These are phyloP conservation scores for Myrmecophaga tridactyla DNA, from an alignment of 2,113 vertebrate genomes.

Conservation along the genomic window DNA sequence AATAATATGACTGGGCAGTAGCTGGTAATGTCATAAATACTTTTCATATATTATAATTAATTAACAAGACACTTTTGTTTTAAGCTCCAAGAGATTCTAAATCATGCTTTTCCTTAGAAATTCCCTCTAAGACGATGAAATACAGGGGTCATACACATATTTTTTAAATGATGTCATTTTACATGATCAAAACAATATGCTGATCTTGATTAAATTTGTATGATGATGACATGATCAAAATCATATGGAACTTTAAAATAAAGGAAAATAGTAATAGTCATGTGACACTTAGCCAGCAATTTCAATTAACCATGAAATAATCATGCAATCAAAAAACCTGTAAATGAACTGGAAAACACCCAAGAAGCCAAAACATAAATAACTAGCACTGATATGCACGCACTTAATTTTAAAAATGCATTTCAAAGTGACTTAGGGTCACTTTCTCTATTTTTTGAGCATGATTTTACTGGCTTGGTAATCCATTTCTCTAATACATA, in stretches of 20 bases:
- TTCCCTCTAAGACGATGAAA: background rate
- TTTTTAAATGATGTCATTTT: background rate
- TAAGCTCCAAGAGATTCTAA: background rate
- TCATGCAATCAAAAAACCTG: background rate
- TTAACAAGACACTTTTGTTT: background rate
- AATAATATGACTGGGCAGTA: background rate
- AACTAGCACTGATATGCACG: background rate
- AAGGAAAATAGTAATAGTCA: background rate
- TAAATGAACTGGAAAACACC: background rate
- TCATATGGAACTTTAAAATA: background rate
- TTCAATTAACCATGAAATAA: background rate
- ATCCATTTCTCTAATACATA: background rate
- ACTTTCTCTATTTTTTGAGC: conserved; percentile 10
- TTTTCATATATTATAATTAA: background rate
- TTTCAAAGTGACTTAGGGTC: background rate
- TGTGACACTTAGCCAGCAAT: background rate
- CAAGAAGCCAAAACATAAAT: background rate
- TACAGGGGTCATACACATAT: background rate
- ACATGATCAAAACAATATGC: background rate
- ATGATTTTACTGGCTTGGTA: background rate
- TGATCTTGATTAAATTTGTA: conserved; percentile 37
- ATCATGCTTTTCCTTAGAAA: background rate
- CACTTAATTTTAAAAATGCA: background rate
- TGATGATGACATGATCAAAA: background rate
- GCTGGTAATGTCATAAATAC: background rate